Percentiles rank a stretch among this genome's conserved stretches.
Conservation (phyloP, 2,113 vertebrate genomes). For the Falco punctatus region DNA sequence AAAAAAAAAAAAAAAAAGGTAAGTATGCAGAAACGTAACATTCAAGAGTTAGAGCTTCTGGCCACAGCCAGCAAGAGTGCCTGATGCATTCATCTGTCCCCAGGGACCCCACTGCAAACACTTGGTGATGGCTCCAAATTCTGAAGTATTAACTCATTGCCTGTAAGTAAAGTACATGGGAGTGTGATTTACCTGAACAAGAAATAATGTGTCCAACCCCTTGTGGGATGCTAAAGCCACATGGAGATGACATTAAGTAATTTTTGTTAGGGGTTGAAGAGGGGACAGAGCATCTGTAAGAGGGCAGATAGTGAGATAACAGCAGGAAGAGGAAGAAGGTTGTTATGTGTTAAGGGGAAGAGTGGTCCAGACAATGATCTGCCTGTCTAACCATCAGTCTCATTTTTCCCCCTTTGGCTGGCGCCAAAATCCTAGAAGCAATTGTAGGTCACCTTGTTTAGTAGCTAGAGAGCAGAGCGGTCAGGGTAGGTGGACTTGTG, state of each 20-base stretch:
- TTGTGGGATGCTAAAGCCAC: neutral
- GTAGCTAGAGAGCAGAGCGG: neutral
- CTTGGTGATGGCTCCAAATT: neutral
- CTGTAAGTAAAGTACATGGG: neutral
- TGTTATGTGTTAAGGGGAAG: neutral
- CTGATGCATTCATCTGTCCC: neutral
- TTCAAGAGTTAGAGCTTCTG: neutral
- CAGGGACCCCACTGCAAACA: neutral
- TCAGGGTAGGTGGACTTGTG: neutral
- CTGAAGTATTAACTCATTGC: neutral
- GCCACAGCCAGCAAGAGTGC: neutral
- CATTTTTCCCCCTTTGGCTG: neutral
- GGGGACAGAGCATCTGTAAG: neutral
- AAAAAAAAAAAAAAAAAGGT: neutral
- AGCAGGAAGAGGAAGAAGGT: neutral
- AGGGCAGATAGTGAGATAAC: neutral
- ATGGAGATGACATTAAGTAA: neutral
- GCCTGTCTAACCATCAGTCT: neutral
- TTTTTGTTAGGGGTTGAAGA: neutral
- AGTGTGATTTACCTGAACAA: neutral
- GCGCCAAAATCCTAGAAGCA: neutral
- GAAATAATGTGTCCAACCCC: neutral
- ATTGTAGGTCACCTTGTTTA: conserved; percentile 27
- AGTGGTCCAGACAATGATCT: conserved; percentile 26
- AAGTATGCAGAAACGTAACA: neutral